These are phyloP conservation scores for Drosophila pseudotalamancana DNA, from an alignment of 2,888 invertebrate genomes.

Conservation along the genomic window DNA sequence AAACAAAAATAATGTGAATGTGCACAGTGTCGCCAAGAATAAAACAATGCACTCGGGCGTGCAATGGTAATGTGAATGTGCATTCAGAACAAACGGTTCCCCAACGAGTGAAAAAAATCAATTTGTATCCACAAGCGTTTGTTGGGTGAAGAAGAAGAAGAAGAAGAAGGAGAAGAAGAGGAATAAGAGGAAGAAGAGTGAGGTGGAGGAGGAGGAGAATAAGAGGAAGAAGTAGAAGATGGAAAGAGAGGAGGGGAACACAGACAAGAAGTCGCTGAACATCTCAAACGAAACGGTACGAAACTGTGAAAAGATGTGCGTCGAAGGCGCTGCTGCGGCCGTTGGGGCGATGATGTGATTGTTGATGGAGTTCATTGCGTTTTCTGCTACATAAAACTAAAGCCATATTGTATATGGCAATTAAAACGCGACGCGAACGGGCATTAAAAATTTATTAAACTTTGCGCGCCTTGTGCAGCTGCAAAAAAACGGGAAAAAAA, in stretches of 20 bases:
- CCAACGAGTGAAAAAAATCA: constrained; percentile 75
- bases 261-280: constrained; percentile 57
- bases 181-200: not conserved
- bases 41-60: constrained; percentile 18
- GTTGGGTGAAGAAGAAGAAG: constrained; percentile 33
- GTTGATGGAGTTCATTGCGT: constrained; percentile 47
- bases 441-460: constrained; percentile 40
- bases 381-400: constrained; percentile 40
- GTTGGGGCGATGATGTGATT: constrained; percentile 53
- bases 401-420: constrained; percentile 62
- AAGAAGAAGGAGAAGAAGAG: constrained; percentile 11
- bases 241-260: too few species aligned
- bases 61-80: constrained; percentile 39
- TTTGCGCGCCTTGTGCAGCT: constrained; percentile 42
- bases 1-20: constrained; percentile 44
- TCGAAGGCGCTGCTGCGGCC: constrained; percentile 23
- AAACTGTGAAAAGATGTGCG: constrained; percentile 58
- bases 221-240: constrained; percentile 1
- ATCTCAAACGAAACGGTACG: constrained; percentile 42
- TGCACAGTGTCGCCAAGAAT: constrained; percentile 1
- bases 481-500: constrained; percentile 23
- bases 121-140: constrained; percentile 68
- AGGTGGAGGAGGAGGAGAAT: constrained; percentile 11
- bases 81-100: constrained; percentile 18
- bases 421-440: constrained; percentile 50